These are phyloP conservation scores for Steinernema feltiae DNA, from an alignment of 1,140 invertebrate genomes.

Conservation along the genomic window DNA sequence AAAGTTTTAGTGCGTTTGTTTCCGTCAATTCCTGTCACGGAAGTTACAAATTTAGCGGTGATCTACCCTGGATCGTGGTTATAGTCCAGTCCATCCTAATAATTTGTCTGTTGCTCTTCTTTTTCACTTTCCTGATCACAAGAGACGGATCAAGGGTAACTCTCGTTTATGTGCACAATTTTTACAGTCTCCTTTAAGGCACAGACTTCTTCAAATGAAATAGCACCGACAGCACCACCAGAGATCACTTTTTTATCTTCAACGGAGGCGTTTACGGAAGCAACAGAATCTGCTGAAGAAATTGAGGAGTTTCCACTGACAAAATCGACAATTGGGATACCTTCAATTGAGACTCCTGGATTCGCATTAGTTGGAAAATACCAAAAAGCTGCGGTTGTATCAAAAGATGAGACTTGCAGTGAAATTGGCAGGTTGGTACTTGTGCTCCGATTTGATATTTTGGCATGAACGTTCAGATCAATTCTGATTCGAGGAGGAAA, in stretches of 20 bases:
- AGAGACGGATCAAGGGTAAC: background rate
- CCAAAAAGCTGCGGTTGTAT: background rate
- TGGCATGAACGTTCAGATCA: too few relatives aligned
- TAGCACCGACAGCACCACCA: too few relatives aligned
- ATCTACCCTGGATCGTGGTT: background rate
- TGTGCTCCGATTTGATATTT: background rate
- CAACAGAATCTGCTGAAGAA: background rate
- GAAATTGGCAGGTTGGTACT: background rate
- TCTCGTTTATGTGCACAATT: background rate
- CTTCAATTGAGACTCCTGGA: too few relatives aligned
- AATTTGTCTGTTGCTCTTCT: background rate
- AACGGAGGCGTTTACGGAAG: too few relatives aligned
- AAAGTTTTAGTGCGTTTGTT: background rate
- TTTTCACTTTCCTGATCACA: background rate
- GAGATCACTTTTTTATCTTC: too few relatives aligned
- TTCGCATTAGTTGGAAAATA: background rate
- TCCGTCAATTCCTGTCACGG: background rate
- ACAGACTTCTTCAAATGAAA: too few relatives aligned
- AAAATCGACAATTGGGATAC: too few relatives aligned
- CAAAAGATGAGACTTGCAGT: background rate
- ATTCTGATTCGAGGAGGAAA: background rate
- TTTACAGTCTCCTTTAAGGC: too few relatives aligned
- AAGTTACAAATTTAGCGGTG: background rate
- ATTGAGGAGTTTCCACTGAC: too few relatives aligned
- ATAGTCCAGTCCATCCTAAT: background rate